Conservation (phyloP, 2,113 vertebrate species). For the Leucoraja erinaceus region DNA sequence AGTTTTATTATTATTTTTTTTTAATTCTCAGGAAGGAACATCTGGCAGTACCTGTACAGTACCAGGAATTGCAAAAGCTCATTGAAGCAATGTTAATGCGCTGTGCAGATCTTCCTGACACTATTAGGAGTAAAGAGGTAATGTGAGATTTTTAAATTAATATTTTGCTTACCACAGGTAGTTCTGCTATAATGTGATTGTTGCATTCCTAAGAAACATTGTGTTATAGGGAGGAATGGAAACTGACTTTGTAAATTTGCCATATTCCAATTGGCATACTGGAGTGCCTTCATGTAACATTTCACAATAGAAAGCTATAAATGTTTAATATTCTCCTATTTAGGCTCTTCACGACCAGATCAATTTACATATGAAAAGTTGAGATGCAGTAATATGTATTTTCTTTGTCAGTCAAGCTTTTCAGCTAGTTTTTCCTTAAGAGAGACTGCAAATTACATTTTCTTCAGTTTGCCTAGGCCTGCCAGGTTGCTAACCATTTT, state of each 20-base stretch:
- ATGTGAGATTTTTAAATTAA: neutral
- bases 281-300: neutral
- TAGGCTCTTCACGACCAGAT: neutral
- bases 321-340: neutral
- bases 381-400: neutral
- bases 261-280: neutral
- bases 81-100: constrained; percentile 62
- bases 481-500: too few species aligned
- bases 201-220: too few species aligned
- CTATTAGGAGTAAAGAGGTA: neutral
- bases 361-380: neutral
- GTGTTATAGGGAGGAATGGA: neutral
- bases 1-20: neutral
- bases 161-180: too few species aligned
- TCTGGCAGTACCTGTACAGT: constrained; percentile 74
- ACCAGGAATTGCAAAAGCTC: constrained; percentile 62
- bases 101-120: constrained; percentile 60
- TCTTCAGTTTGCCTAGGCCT: neutral
- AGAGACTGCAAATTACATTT: too few species aligned
- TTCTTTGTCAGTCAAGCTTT: neutral
- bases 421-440: neutral
- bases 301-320: neutral
- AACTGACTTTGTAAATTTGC: neutral
- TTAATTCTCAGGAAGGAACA: constrained; percentile 68
- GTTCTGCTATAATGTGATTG: too few species aligned